Conservation (phyloP, 2,113 vertebrate species). For the Percina caprodes region DNA sequence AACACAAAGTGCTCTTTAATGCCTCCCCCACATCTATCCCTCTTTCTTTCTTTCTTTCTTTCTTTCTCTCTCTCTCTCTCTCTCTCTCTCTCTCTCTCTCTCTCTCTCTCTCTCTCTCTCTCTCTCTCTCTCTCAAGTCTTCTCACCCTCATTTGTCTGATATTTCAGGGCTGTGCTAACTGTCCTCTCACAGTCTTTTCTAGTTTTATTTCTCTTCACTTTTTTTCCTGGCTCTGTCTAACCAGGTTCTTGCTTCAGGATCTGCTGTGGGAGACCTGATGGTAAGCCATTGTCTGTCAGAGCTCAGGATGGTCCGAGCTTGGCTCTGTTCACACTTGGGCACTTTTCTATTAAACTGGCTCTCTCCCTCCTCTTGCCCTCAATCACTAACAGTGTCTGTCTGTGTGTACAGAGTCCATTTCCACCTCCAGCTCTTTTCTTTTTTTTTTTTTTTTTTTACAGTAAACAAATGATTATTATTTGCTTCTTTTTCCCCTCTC, state of each 20-base stretch:
- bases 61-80: conserved; percentile 23
- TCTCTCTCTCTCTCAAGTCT: conserved; percentile 34
- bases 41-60: conserved; percentile 22
- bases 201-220: conserved; percentile 47
- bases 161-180: conserved; percentile 62
- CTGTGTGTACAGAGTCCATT: conserved; percentile 61
- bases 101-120: conserved; percentile 24
- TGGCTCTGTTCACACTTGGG: conserved; percentile 68
- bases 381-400: conserved; percentile 63
- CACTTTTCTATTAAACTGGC: conserved; percentile 73
- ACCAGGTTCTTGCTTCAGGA: conserved; percentile 44
- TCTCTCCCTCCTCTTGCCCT: conserved; percentile 60
- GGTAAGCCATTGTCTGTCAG: conserved; percentile 55
- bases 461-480: conserved; percentile 76
- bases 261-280: conserved; percentile 51
- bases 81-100: conserved; percentile 25
- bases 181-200: conserved; percentile 61
- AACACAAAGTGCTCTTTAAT: conserved; percentile 99
- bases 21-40: conserved; percentile 37
- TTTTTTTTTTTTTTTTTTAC: conserved; percentile 67
- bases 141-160: conserved; percentile 35
- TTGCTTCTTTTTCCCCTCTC: conserved; percentile 49
- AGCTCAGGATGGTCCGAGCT: conserved; percentile 49
- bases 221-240: conserved; percentile 30
- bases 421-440: conserved; percentile 59